These are phyloP conservation scores for Limnephilus lunatus DNA, from an alignment of 2,888 invertebrate genomes.

Conservation along the genomic window DNA sequence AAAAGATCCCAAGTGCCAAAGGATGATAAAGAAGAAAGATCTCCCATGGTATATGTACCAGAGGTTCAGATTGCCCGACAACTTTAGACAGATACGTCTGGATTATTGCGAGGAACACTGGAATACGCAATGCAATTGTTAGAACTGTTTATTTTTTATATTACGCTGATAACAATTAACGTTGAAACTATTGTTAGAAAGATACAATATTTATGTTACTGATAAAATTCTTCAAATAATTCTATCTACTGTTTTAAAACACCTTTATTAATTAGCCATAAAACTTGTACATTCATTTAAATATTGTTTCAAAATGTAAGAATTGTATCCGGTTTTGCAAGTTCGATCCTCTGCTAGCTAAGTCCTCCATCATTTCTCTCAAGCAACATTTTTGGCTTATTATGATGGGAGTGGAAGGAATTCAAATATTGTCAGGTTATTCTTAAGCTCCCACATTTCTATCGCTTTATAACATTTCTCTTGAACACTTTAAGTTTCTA, in stretches of 20 bases:
- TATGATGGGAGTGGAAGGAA: neutral
- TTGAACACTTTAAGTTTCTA: too few species aligned
- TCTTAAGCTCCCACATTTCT: neutral
- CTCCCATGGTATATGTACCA: constrained; percentile 74
- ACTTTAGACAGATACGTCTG: constrained; percentile 67
- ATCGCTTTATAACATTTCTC: too few species aligned
- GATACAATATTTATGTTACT: neutral
- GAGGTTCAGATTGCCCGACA: constrained; percentile 73
- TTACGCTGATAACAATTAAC: neutral
- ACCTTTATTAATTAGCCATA: neutral
- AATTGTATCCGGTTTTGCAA: neutral
- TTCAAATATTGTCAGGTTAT: neutral
- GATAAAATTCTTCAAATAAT: neutral
- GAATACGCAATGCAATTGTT: constrained; percentile 61
- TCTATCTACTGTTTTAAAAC: too few species aligned
- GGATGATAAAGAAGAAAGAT: constrained; percentile 76
- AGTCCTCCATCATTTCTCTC: neutral
- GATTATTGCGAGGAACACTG: constrained; percentile 57
- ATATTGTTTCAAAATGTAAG: neutral
- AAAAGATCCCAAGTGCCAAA: neutral
- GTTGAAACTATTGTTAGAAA: neutral
- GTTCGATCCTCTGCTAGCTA: neutral
- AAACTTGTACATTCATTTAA: neutral
- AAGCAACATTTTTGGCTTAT: neutral
- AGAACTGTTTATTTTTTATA: constrained; percentile 17